phyloP scores from a whole-genome alignment of 2,797 vertebrate genomes.

The Spinus olivaceus region DNA sequence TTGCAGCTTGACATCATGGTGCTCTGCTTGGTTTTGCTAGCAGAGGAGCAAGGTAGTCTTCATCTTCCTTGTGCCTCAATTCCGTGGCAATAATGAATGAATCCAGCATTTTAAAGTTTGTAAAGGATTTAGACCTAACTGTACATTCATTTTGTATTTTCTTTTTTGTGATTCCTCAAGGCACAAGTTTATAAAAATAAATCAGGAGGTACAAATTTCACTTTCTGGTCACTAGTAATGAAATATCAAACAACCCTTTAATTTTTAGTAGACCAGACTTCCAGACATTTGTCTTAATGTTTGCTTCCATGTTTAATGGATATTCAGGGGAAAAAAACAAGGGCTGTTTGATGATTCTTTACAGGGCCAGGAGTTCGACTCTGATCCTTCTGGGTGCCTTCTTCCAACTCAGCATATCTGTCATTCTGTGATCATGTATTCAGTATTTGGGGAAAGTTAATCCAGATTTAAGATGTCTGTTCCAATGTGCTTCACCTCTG shows the following conservation, averaged over 20 bases:
- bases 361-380: neutral
- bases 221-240: neutral
- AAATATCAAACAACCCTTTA: neutral
- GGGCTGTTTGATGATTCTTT: neutral
- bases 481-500: constrained; percentile 15
- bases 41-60: neutral
- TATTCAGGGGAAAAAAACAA: neutral
- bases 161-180: neutral
- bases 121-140: neutral
- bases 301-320: constrained; percentile 1
- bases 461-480: constrained; percentile 30
- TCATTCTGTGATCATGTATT: neutral
- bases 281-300: neutral
- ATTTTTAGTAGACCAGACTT: neutral
- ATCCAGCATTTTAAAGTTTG: neutral
- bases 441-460: neutral
- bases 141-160: neutral
- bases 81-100: neutral
- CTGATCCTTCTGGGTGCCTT: neutral
- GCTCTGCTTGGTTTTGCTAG: neutral
- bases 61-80: neutral
- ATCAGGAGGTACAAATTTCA: neutral
- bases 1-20: accelerated
- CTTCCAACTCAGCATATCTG: neutral
- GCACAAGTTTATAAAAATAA: neutral